Conservation (phyloP, 1,140 invertebrate species). For the Drusus annulatus region DNA sequence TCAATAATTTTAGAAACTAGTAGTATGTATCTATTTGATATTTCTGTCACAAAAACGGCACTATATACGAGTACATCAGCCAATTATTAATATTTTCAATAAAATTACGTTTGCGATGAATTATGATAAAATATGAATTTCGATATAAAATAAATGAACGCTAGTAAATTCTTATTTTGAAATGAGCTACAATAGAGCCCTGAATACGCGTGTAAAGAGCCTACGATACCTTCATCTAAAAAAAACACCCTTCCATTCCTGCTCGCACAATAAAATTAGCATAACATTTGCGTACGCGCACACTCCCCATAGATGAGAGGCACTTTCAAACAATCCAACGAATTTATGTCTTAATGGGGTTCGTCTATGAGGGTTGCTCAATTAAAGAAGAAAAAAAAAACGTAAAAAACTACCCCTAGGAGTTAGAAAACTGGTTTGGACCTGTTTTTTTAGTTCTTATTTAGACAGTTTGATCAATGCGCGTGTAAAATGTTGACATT, state of each 20-base stretch:
- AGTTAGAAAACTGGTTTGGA: constrained; percentile 22
- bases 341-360: constrained; percentile 51
- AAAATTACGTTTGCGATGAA: no score
- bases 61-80: no score
- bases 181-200: no score
- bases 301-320: constrained; percentile 47
- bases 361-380: constrained; percentile 40
- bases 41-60: no score
- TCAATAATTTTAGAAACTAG: no score
- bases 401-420: constrained; percentile 46
- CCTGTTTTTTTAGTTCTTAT: constrained; percentile 38
- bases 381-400: constrained; percentile 45
- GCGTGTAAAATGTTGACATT: constrained; percentile 37
- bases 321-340: constrained; percentile 53
- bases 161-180: no score
- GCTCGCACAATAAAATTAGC: constrained; percentile 51
- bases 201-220: no score
- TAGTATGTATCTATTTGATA: no score
- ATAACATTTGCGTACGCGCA: constrained; percentile 52
- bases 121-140: no score
- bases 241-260: constrained; percentile 18
- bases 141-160: no score
- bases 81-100: no score
- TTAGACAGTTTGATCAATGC: constrained; percentile 34
- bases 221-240: no score